phyloP scores from a whole-genome alignment of 2,888 invertebrate species.

The Andrena dorsata region DNA sequence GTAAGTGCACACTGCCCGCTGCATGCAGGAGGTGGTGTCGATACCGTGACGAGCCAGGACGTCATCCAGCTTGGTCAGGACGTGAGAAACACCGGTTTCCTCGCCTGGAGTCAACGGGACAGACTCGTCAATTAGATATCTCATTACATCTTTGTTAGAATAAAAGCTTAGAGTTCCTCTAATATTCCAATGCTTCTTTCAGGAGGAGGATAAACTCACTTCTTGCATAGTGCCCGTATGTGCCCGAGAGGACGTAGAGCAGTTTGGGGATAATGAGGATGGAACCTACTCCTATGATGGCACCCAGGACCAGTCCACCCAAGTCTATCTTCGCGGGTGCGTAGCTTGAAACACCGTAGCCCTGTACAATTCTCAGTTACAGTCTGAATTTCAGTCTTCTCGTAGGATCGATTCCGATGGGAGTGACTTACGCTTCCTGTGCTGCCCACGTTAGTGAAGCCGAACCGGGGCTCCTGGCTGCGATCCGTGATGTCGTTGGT shows the following conservation, averaged over 20 bases:
- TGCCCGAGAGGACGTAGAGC: conserved; percentile 89
- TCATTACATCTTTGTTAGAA: neutral
- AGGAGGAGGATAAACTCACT: conserved; percentile 86
- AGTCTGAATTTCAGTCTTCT: neutral
- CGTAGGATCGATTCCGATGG: no score
- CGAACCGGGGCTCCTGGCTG: conserved; percentile 83
- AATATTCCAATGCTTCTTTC: no score
- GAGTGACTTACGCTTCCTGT: conserved; percentile 78
- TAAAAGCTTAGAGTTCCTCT: no score
- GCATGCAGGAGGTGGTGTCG: conserved; percentile 88
- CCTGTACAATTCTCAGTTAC: conserved; percentile 56
- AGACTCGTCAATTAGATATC: no score
- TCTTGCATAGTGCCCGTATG: conserved; percentile 89
- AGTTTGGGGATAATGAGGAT: conserved; percentile 93
- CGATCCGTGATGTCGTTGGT: conserved; percentile 77
- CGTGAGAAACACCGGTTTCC: conserved; percentile 88
- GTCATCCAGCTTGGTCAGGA: conserved; percentile 87
- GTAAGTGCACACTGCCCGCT: conserved; percentile 89
- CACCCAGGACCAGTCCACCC: conserved; percentile 93
- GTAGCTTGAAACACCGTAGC: conserved; percentile 87
- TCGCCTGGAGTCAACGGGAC: conserved; percentile 85
- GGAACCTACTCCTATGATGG: conserved; percentile 92
- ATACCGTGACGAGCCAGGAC: conserved; percentile 87
- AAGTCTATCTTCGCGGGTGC: conserved; percentile 92
- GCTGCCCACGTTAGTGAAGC: conserved; percentile 83